Evolutionary conservation across 2,888 invertebrate species (phyloP), one percentile per base, ranked within the genome.

Genomic region (Sturmia bella): DNA sequence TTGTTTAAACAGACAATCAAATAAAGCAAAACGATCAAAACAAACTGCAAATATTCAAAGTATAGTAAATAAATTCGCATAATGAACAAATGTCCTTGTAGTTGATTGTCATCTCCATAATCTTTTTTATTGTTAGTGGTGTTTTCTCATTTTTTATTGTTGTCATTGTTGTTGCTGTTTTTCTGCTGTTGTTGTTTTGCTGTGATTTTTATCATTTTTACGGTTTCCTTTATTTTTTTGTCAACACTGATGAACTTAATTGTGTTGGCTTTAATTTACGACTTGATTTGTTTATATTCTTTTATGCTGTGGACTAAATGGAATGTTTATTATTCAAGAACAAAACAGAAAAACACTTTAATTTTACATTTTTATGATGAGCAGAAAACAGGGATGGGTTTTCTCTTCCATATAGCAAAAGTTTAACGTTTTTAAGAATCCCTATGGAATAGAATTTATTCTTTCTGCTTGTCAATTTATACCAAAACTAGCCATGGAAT

Each of bases 81-180:
- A 78, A 72, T 72, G 37, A 70, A 37, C 41, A 78, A 78, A 52
- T 72, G 72, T 72, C 78, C 78, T 59, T 72, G 59, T 72, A 61
- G 72, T 78, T 72, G 72, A 72, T 78, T 72, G 59, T 57, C 52
- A 21, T 52, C 41, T 57, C 52, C 41, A 59, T 50, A 64, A 64
- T 64, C 63, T 59, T 17, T 66, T 17, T 56, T 59, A 50, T 52
- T 50, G 2, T 54, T 27, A n/a, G 39, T 54, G 15, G 32, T 64
- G 45, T 48, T 74, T 24, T 21, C 41, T n/a, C 12, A 9, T 12
- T 37, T 41, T 12, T 43, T 19, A 13, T 50, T 59, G 1, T 24
- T 59, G 19, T 3, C 50, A 32, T 43, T 39, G 41, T 19, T 15
- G 11, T 63, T 27, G 11, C 27, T 70, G 12, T n/a, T 13, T 15